Evolutionary conservation across 1,140 invertebrate species (phyloP).

Genomic region (Campodea augens): DNA sequence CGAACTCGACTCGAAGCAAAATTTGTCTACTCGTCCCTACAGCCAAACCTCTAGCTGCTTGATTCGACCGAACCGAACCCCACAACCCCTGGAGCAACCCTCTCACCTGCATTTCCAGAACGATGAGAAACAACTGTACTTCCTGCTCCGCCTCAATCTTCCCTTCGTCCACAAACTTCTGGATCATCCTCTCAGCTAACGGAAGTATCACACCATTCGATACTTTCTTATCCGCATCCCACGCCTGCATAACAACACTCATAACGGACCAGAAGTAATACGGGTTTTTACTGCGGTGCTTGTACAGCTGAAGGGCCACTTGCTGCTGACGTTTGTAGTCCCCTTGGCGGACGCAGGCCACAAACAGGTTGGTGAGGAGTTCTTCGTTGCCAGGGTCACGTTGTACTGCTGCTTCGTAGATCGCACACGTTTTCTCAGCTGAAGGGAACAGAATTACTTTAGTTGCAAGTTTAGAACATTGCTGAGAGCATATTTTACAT

Average conservation of each 20-base stretch:
- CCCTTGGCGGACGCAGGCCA: constrained; percentile 77
- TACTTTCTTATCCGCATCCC: constrained; percentile 17
- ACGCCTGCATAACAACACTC: constrained; percentile 81
- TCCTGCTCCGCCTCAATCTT: constrained; percentile 88
- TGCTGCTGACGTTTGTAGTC: constrained; percentile 83
- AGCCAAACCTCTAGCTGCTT: not conserved
- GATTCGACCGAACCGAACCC: not conserved
- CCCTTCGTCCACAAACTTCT: constrained; percentile 70
- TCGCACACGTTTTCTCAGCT: constrained; percentile 71
- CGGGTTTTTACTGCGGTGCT: constrained; percentile 77
- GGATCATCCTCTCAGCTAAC: constrained; percentile 57
- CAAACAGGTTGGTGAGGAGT: constrained; percentile 79
- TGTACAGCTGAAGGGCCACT: constrained; percentile 73
- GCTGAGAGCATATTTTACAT: too few relatives aligned
- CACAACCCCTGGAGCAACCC: not conserved
- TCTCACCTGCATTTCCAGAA: constrained; percentile 48
- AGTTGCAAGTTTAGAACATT: constrained; percentile 1
- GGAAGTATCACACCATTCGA: constrained; percentile 43
- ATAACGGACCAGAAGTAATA: constrained; percentile 97
- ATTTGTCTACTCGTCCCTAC: too few relatives aligned
- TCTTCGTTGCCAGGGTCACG: constrained; percentile 77
- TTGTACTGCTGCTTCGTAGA: constrained; percentile 76
- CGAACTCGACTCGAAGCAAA: too few relatives aligned
- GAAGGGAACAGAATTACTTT: constrained; percentile 18
- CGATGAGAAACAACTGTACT: constrained; percentile 74